Percentiles rank a stretch among this genome's conserved stretches.
phyloP scores from a whole-genome alignment of 2,113 vertebrate species.

The Epinephelus lanceolatus region DNA sequence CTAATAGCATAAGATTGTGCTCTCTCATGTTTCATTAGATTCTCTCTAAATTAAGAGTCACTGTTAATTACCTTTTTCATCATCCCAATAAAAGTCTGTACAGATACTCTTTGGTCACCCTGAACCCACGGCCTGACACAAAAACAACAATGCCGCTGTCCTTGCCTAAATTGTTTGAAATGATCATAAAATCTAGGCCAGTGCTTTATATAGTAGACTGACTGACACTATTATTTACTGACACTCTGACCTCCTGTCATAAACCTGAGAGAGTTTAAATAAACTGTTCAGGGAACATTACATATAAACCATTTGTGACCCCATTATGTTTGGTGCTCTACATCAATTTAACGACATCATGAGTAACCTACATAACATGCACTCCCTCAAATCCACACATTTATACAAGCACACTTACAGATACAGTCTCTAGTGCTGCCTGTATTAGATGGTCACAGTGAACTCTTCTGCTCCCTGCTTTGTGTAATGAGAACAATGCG shows the following conservation, averaged over 20 bases:
- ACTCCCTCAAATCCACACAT: background rate
- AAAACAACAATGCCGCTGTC: background rate
- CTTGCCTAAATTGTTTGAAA: background rate
- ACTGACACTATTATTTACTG: conserved; percentile 24
- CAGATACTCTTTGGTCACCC: background rate
- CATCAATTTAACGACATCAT: background rate
- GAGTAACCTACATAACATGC: background rate
- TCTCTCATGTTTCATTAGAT: background rate
- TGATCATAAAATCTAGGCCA: conserved; percentile 39
- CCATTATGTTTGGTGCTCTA: background rate
- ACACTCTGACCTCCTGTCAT: background rate
- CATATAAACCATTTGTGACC: background rate
- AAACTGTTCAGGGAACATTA: background rate
- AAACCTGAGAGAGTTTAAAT: background rate
- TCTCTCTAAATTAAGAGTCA: background rate
- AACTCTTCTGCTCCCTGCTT: conserved; percentile 46
- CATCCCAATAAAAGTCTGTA: background rate
- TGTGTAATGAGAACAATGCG: conserved; percentile 50
- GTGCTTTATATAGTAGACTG: conserved; percentile 12
- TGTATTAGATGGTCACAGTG: conserved; percentile 13
- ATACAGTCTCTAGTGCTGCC: conserved; percentile 24
- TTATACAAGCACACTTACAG: background rate
- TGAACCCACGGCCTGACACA: background rate
- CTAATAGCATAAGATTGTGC: background rate
- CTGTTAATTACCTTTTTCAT: background rate